These are phyloP conservation scores for Argyresthia albistria DNA, from an alignment of 2,888 invertebrate genomes.

Conservation along the genomic window DNA sequence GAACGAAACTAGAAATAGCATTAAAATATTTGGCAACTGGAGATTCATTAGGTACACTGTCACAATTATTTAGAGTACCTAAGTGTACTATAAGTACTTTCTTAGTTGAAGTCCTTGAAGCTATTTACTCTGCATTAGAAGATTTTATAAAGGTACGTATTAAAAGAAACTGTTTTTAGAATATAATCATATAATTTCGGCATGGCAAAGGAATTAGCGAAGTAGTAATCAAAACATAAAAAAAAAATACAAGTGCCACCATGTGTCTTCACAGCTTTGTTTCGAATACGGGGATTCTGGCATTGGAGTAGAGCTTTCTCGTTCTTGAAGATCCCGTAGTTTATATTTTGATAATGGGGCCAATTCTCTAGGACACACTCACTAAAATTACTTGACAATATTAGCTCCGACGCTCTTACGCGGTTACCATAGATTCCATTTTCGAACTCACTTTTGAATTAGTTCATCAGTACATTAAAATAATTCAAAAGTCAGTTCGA, in stretches of 20 bases:
- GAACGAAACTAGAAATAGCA: not conserved
- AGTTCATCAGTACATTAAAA: too few species aligned
- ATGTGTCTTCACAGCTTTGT: not conserved
- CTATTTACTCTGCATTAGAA: not conserved
- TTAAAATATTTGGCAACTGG: conserved; percentile 7
- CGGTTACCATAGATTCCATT: too few species aligned
- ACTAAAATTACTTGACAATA: too few species aligned
- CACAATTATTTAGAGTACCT: conserved; percentile 8
- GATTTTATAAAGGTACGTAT: not conserved
- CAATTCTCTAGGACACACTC: too few species aligned
- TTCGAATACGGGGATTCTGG: conserved; percentile 1
- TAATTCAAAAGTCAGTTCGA: too few species aligned
- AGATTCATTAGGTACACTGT: conserved; percentile 3
- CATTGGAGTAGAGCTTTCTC: not conserved
- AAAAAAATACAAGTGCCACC: not conserved
- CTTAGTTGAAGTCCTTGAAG: not conserved
- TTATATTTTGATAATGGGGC: conserved; percentile 2
- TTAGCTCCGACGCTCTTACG: too few species aligned
- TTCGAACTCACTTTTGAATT: too few species aligned
- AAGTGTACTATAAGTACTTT: conserved; percentile 6
- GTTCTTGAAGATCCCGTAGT: not conserved
- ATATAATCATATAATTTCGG: not conserved
- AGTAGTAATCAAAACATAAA: not conserved
- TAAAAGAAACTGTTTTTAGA: too few species aligned
- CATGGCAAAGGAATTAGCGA: not conserved